These are phyloP conservation scores for Mus spretus DNA, from an alignment of 2,797 vertebrate genomes.

Conservation along the genomic window DNA sequence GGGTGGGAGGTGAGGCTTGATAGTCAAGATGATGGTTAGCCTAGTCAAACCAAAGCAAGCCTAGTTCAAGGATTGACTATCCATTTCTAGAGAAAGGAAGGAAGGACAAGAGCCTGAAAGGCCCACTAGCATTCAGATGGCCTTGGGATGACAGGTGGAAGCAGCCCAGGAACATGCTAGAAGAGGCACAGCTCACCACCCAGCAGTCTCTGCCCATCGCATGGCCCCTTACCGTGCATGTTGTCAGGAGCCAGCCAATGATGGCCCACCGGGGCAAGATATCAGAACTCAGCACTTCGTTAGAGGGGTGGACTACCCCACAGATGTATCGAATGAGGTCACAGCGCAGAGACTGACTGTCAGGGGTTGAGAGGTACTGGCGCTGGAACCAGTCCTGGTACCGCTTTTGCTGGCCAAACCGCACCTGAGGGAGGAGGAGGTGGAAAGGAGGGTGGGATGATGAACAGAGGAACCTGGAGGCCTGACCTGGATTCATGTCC, in stretches of 20 bases:
- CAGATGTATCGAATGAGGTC: constrained; percentile 99
- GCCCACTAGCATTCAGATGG: background rate
- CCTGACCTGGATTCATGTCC: background rate
- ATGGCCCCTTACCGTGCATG: constrained; percentile 93
- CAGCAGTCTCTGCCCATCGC: fast-evolving
- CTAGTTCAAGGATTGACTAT: background rate
- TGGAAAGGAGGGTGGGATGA: background rate
- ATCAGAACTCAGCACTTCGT: constrained; percentile 98
- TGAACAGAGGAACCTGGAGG: background rate
- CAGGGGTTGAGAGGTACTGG: constrained; percentile 96
- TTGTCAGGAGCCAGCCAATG: constrained; percentile 98
- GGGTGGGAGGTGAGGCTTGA: too few relatives aligned
- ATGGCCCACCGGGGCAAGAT: constrained; percentile 98
- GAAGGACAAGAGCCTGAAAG: background rate
- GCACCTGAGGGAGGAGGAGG: constrained; percentile 89
- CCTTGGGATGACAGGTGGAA: background rate
- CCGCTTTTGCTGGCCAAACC: constrained; percentile 97
- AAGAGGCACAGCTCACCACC: background rate
- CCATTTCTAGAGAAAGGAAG: background rate
- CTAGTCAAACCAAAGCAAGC: background rate
- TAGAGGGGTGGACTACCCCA: constrained; percentile 97
- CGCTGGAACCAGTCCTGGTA: constrained; percentile 99
- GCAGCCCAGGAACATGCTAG: background rate
- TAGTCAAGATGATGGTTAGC: background rate
- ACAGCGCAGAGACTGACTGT: constrained; percentile 97